These are phyloP conservation scores for Gastracanthus pulcherrimus DNA, from an alignment of 2,888 invertebrate genomes.

Conservation along the genomic window DNA sequence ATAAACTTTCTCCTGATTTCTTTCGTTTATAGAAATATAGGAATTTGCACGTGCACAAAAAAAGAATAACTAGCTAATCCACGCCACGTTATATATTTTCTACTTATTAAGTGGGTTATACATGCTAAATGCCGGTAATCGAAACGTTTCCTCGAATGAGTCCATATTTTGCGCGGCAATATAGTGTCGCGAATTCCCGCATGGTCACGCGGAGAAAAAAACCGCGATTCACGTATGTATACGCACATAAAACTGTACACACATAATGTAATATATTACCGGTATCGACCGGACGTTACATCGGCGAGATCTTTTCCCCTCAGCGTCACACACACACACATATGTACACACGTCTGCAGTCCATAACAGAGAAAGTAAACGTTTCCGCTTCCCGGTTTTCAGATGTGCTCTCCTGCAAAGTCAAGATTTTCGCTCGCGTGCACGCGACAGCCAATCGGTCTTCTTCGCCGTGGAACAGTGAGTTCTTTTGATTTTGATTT, in stretches of 20 bases:
- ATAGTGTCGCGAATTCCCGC: no score
- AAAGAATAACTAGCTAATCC: not conserved
- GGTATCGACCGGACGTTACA: constrained; percentile 65
- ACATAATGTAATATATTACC: constrained; percentile 57
- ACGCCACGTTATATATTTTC: not conserved
- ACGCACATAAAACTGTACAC: not conserved
- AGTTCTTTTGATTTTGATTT: no score
- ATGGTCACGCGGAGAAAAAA: no score
- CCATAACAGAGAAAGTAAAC: constrained; percentile 66
- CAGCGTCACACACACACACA: constrained; percentile 57
- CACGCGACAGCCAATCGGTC: no score
- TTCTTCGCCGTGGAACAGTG: no score
- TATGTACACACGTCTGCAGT: constrained; percentile 49
- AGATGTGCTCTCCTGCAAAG: constrained; percentile 26
- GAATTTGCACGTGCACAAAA: no score
- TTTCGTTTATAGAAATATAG: not conserved
- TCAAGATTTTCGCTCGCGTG: constrained; percentile 19
- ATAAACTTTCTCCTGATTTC: not conserved
- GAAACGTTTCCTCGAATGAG: not conserved
- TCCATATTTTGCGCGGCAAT: no score
- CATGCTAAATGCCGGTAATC: not conserved
- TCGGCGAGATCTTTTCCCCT: constrained; percentile 49
- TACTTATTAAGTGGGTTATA: not conserved
- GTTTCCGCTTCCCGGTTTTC: constrained; percentile 66
- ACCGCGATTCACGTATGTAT: not conserved